These are phyloP conservation scores for Balanococcus diminutus DNA, from an alignment of 2,888 invertebrate genomes.

Conservation along the genomic window DNA sequence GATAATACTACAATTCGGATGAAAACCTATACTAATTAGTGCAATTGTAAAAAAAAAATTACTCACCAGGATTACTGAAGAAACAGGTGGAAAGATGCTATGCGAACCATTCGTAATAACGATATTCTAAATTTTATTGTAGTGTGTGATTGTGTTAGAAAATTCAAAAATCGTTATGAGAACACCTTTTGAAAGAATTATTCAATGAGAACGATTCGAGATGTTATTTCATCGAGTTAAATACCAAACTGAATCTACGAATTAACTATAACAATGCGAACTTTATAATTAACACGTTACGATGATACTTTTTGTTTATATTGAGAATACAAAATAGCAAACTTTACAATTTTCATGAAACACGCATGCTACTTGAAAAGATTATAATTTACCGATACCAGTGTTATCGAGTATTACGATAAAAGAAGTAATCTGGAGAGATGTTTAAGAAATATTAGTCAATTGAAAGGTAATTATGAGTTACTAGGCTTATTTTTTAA, in stretches of 20 bases:
- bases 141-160: neutral
- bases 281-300: constrained; percentile 19
- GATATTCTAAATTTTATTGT: neutral
- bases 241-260: neutral
- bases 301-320: neutral
- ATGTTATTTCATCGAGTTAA: neutral
- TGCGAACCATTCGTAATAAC: neutral
- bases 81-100: neutral
- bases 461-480: no score
- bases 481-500: neutral
- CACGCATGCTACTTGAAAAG: constrained; percentile 19
- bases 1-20: neutral
- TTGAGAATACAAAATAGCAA: neutral
- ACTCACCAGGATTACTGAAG: neutral
- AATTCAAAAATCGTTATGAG: neutral
- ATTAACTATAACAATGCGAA: neutral
- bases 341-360: neutral
- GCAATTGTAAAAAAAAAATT: neutral
- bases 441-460: no score
- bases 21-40: neutral
- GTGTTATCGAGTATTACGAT: neutral
- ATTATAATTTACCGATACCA: neutral
- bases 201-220: neutral
- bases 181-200: neutral
- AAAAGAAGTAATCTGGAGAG: no score